Percentiles rank a stretch among this genome's conserved stretches.
These are phyloP conservation scores for Pollachius pollachius DNA, from an alignment of 2,113 vertebrate genomes.

Conservation along the genomic window DNA sequence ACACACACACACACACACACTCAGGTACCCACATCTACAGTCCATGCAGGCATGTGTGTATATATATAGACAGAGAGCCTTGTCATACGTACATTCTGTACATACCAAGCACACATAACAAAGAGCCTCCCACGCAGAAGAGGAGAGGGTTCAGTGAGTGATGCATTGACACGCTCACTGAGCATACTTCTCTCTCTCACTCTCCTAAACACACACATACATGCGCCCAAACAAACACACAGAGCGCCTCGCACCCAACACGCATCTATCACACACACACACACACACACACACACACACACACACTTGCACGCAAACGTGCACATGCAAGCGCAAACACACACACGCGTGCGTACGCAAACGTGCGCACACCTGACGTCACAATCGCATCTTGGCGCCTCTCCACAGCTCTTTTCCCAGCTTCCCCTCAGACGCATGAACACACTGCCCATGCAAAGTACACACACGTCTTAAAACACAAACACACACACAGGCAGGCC, in stretches of 20 bases:
- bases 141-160: slow-evolving; percentile 24
- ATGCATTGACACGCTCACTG: slow-evolving; percentile 54
- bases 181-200: slow-evolving; percentile 25
- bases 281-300: too few species aligned
- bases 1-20: not conserved
- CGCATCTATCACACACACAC: too few species aligned
- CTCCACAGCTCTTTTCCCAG: too few species aligned
- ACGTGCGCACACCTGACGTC: not conserved
- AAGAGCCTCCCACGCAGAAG: slow-evolving; percentile 32
- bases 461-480: not conserved
- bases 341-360: too few species aligned
- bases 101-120: slow-evolving; percentile 45
- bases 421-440: not conserved
- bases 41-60: too few species aligned
- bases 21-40: too few species aligned
- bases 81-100: slow-evolving; percentile 39
- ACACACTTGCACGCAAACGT: too few species aligned
- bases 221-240: too few species aligned
- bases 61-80: not conserved
- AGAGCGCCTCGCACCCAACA: too few species aligned
- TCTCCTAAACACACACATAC: too few species aligned
- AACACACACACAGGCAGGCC: not conserved
- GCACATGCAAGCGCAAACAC: too few species aligned
- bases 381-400: not conserved
- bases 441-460: not conserved